phyloP scores from a whole-genome alignment of 2,113 vertebrate genomes.

The Alexandromys fortis region DNA sequence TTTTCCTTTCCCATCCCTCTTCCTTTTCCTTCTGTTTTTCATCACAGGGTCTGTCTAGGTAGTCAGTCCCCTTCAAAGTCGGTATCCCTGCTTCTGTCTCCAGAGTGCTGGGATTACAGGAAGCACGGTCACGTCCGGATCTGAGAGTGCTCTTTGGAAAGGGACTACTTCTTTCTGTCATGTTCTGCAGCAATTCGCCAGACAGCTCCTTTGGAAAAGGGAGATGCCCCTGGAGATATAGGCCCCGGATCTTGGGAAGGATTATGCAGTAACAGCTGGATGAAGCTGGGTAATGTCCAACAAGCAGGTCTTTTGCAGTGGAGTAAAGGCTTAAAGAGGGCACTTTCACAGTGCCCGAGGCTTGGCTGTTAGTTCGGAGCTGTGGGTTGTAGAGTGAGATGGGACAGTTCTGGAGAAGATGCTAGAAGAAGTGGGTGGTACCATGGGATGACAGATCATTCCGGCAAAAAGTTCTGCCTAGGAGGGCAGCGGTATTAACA shows the following conservation, averaged over 20 bases:
- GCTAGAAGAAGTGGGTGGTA: not conserved
- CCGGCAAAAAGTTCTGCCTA: not conserved
- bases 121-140: no score
- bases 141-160: not conserved
- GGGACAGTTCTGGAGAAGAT: not conserved
- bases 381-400: not conserved
- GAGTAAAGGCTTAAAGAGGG: not conserved
- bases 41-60: no score
- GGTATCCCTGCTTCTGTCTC: not conserved
- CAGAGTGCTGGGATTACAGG: not conserved
- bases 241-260: not conserved
- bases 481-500: not conserved
- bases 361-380: not conserved
- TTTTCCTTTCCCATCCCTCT: not conserved
- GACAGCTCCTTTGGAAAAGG: not conserved
- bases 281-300: not conserved
- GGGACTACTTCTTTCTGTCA: slow-evolving; percentile 25
- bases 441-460: not conserved
- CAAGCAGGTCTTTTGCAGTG: not conserved
- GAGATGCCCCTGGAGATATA: not conserved
- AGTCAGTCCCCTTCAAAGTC: not conserved
- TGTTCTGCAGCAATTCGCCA: slow-evolving; percentile 31
- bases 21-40: not conserved
- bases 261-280: not conserved
- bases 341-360: not conserved